Evolutionary conservation across 2,888 invertebrate species (phyloP).

Genomic region (Beris morrisii): DNA sequence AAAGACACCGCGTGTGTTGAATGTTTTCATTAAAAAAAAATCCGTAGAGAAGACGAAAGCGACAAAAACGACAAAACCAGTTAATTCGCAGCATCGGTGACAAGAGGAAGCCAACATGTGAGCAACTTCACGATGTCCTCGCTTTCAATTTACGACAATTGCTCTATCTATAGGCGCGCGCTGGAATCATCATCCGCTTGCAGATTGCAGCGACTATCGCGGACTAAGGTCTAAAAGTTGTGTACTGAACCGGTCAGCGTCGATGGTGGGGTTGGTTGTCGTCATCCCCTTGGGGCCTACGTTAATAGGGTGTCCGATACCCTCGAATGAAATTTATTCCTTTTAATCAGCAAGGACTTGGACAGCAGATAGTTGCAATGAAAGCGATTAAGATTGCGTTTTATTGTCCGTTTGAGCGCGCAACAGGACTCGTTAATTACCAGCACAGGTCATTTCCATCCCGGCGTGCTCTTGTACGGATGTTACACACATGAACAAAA

Average conservation of each 20-base stretch:
- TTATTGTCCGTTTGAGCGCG: slow-evolving; percentile 28
- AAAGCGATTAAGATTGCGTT: slow-evolving; percentile 32
- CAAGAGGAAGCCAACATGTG: slow-evolving; percentile 16
- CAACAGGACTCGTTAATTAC: slow-evolving; percentile 32
- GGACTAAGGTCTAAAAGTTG: slow-evolving; percentile 4
- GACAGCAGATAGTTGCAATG: slow-evolving; percentile 27
- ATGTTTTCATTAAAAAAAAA: slow-evolving; percentile 43
- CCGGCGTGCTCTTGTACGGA: not conserved
- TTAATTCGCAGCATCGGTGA: slow-evolving; percentile 31
- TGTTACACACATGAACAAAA: not conserved
- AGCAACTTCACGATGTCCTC: slow-evolving; percentile 29
- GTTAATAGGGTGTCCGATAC: slow-evolving; percentile 3
- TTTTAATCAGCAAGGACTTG: slow-evolving; percentile 30
- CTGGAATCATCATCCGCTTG: slow-evolving; percentile 25
- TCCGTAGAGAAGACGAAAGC: slow-evolving; percentile 20
- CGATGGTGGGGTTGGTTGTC: not conserved
- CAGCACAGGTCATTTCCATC: not conserved
- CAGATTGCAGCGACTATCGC: not conserved
- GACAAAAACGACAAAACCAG: slow-evolving; percentile 27
- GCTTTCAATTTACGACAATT: slow-evolving; percentile 34
- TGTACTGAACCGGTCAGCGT: not conserved
- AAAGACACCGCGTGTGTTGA: slow-evolving; percentile 44
- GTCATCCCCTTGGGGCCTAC: not conserved
- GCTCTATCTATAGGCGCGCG: slow-evolving; percentile 30
- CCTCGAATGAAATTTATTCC: slow-evolving; percentile 24